Base-by-base conservation (phyloP, 2,797 vertebrate species). In the Falco columbarius region DNA sequence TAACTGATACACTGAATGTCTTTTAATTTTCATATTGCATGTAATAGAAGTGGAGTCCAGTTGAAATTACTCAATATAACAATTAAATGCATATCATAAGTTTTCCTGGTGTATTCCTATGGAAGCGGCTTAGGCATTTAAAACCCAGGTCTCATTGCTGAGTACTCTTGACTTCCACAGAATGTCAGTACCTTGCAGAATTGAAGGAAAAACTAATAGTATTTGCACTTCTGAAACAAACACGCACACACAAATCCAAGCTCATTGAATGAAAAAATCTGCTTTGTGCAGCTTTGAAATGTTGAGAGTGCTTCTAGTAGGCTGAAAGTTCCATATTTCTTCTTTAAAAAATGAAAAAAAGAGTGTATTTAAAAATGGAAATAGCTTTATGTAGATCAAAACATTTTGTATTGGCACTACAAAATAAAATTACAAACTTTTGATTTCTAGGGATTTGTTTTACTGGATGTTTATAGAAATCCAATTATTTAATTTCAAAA, bases 151-250 rank as follows among this genome's bases (percentile, higher is more conserved):
- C 46, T 51, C 59, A 20, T 59, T 81, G 47, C 47, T 86, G 38
- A 65, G 26, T 40, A 56, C 13, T 82, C 23, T 67, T 63, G 14
- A 14, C 7, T 92, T 84, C 20, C 15, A 44, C n/a, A 79, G n/a
- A 84, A 62, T n/a, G 17, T 56, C 65, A 75, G 24, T 29, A 49
- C 36, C 30, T 82, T 46, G 8, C 23, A 85, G 55, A 36, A 85
- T 7, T 86, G 81, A 90, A 77, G 26, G 19, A 61, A 89, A 75
- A 94, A 42, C 3, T 42, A 36, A 20, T 74, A 93, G 91, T 81
- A 89, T 93, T 97, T 95, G 18, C 36, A 86, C 80, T 95, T 88
- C 58, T 92, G 91, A 86, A 94, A 96, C 85, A 95, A 56, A 32
- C 23, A 62, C 8, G 23, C 47, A 56, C 4, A 56, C 38, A 80